phyloP scores from a whole-genome alignment of 2,888 invertebrate species.

The Uloborus plumipes region DNA sequence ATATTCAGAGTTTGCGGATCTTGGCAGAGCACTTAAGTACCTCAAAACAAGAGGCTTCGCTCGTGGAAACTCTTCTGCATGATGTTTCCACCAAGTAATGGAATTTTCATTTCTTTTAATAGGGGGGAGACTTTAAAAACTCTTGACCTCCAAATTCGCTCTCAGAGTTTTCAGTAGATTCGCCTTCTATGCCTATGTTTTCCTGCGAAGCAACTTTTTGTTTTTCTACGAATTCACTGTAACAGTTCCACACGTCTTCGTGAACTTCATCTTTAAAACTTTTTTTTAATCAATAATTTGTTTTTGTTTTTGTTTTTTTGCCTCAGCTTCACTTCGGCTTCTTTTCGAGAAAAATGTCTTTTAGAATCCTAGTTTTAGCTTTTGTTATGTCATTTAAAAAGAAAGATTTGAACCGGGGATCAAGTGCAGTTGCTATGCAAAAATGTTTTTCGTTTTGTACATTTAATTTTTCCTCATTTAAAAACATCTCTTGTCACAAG shows the following conservation, averaged over 20 bases:
- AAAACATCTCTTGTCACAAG: too few species aligned
- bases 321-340: neutral
- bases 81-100: neutral
- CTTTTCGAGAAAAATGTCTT: neutral
- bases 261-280: neutral
- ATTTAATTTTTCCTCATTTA: neutral
- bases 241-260: neutral
- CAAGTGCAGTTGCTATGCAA: constrained; percentile 1
- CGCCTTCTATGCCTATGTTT: neutral
- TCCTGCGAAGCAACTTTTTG: neutral
- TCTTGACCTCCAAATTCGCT: neutral
- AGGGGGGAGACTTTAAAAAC: neutral
- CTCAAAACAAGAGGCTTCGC: neutral
- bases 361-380: neutral
- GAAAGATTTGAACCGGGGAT: neutral
- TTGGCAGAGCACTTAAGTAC: neutral
- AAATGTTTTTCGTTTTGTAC: neutral
- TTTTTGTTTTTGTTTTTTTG: neutral
- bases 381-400: neutral
- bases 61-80: neutral
- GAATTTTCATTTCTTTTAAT: constrained; percentile 1
- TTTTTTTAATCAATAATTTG: neutral
- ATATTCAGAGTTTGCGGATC: neutral
- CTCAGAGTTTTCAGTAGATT: neutral
- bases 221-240: neutral